Conservation (phyloP, 2,797 vertebrate genomes). For the Buceros bicornis region DNA sequence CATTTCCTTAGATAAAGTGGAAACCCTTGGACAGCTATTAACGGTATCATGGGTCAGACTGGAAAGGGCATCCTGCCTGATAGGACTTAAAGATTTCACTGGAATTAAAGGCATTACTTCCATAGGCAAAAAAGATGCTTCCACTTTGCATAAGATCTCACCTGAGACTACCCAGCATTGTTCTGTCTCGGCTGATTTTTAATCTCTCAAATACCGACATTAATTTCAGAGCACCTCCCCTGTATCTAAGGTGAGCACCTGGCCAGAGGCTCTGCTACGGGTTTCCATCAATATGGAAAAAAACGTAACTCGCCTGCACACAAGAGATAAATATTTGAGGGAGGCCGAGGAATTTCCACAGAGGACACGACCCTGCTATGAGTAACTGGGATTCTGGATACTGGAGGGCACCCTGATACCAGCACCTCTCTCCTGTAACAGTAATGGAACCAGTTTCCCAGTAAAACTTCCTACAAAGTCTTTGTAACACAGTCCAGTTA, state of each 20-base stretch:
- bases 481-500: neutral
- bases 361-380: neutral
- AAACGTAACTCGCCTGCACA: neutral
- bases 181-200: neutral
- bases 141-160: neutral
- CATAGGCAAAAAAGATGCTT: neutral
- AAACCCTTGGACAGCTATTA: conserved; percentile 40
- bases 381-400: neutral
- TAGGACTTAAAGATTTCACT: neutral
- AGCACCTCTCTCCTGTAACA: neutral
- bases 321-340: conserved; percentile 43
- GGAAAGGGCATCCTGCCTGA: conserved; percentile 14
- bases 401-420: neutral
- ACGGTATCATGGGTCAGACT: neutral
- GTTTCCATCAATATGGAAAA: neutral
- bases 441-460: neutral
- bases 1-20: conserved; percentile 55
- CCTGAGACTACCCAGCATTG: neutral
- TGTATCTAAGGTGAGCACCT: conserved; percentile 8
- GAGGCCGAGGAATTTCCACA: conserved; percentile 11
- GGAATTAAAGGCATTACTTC: neutral
- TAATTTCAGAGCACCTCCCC: neutral
- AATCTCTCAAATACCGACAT: neutral
- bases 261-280: neutral
- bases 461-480: neutral